phyloP scores from a whole-genome alignment of 1,140 invertebrate species.

The Cotesia chilonis region DNA sequence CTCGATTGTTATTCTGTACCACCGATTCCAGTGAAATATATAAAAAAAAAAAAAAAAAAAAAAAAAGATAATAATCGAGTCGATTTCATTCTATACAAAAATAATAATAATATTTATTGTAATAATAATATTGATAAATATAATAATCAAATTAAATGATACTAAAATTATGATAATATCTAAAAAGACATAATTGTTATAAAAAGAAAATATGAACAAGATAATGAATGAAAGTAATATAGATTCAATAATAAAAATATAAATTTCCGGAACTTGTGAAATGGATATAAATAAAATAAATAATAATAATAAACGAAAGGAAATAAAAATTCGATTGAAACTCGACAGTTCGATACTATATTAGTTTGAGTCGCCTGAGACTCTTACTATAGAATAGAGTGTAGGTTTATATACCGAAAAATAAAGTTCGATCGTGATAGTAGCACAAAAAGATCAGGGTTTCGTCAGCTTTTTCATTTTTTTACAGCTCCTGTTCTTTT shows the following conservation, averaged over 20 bases:
- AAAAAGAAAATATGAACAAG: conserved; percentile 27
- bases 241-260: conserved; percentile 35
- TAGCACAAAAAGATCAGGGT: conserved; percentile 54
- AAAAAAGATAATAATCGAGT: conserved; percentile 27
- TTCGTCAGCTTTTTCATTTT: conserved; percentile 53
- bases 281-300: conserved; percentile 15
- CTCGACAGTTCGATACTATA: conserved; percentile 58
- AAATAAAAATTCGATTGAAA: conserved; percentile 55
- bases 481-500: conserved; percentile 34
- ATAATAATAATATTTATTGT: not conserved
- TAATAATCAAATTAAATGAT: conserved; percentile 5
- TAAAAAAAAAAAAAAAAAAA: too few species aligned
- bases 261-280: conserved; percentile 27
- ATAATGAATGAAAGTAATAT: conserved; percentile 28
- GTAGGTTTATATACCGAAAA: conserved; percentile 56
- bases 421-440: conserved; percentile 55
- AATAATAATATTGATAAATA: conserved; percentile 12
- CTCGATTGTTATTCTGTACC: conserved; percentile 2
- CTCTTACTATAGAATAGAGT: conserved; percentile 53
- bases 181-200: not conserved
- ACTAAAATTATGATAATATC: conserved; percentile 1
- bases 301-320: too few species aligned
- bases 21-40: not conserved
- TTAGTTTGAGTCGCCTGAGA: conserved; percentile 53
- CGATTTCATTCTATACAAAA: not conserved